Evolutionary conservation across 1,140 invertebrate genomes (phyloP), one percentile per base, ranked within the genome.

Genomic region (Caenorhabditis inopinata): DNA sequence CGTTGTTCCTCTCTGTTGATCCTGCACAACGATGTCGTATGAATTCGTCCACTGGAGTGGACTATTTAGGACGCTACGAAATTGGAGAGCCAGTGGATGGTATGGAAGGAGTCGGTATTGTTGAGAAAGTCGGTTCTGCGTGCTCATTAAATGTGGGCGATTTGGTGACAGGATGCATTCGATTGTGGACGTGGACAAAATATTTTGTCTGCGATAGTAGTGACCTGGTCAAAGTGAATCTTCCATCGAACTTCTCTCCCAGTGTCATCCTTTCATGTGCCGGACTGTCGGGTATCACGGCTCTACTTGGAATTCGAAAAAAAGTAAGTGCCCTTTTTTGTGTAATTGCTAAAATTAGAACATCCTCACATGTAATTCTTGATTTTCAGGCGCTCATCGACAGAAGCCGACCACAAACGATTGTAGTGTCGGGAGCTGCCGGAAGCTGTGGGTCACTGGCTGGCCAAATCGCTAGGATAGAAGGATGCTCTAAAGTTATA

Each of bases 201-300:
- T 68, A 68, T 68, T 68, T 68, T 38, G 58, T 68, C 32, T 35
- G 32, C 38, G 58, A 68, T 25, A 68, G 58, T 25, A 42, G 32
- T 38, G 58, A 68, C 18, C 58, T 68, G 12, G 58, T 68, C 58
- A 68, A 68, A 68, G 58, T 68, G 58, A 68, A 68, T 21, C 58
- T 68, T 21, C 58, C 58, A 16, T 21, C 58, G 23, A 42, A 12
- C 7, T 68, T 68, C 32, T 68, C 58, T 5, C 58, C 58, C 1
- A 29, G 23, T 5, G 58, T 68, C 58, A 68, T 68, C 32, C 58
- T 68, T 21, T 68, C 58, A 5, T 68, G 58, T 68, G 58, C 58
- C 11, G 58, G 58, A 21, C 32, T 68, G 18, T 68, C 58, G n/a
- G 58, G 58, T 38, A 68, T 68, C 6, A 68, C 58, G 11, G 58